Conservation (phyloP, 1,140 invertebrate genomes). For the Philotrypesis tridentata region DNA sequence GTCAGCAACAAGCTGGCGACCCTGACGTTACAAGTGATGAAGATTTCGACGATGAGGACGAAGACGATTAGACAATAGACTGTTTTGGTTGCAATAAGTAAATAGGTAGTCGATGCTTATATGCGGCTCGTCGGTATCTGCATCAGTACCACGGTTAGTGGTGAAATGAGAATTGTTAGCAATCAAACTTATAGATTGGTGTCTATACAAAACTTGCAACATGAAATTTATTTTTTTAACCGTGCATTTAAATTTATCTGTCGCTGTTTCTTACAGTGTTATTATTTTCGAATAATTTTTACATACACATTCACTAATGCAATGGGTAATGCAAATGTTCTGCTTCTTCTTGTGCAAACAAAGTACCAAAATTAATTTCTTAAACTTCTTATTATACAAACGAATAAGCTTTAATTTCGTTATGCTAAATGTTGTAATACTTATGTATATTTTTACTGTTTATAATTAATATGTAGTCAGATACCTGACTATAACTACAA, state of each 20-base stretch:
- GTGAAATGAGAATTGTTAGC: not conserved
- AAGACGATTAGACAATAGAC: slow-evolving; percentile 19
- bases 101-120: not conserved
- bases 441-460: not conserved
- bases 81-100: not conserved
- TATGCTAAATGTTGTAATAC: not conserved
- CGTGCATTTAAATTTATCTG: not conserved
- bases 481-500: not conserved
- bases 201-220: not conserved
- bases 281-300: not conserved
- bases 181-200: not conserved
- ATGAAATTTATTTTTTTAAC: not conserved
- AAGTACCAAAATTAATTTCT: too few relatives aligned
- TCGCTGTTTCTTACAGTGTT: not conserved
- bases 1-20: slow-evolving; percentile 82
- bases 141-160: not conserved
- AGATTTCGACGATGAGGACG: slow-evolving; percentile 59
- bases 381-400: not conserved
- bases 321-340: not conserved
- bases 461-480: not conserved
- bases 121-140: not conserved
- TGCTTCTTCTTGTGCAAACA: not conserved
- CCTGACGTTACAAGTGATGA: slow-evolving; percentile 85
- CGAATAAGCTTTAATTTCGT: not conserved
- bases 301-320: not conserved